Percentiles rank a stretch among this genome's conserved stretches.
phyloP scores from a whole-genome alignment of 2,888 invertebrate species.

The Oscheius onirici region DNA sequence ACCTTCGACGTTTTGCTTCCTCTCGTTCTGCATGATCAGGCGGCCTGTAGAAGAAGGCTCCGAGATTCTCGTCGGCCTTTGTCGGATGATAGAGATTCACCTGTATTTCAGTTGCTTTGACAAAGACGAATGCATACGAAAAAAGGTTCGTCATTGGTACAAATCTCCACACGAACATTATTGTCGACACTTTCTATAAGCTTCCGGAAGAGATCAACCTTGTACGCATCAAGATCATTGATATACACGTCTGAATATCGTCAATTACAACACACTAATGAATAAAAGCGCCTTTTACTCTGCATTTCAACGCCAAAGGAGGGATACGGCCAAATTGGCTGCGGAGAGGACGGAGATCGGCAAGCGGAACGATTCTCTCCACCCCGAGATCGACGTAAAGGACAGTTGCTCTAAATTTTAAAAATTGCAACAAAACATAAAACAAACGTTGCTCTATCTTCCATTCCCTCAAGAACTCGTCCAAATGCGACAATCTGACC shows the following conservation, averaged over 20 bases:
- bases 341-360: background rate
- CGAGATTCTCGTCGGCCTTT: slow-evolving; percentile 12
- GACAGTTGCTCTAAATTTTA: slow-evolving; percentile 4
- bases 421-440: background rate
- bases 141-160: slow-evolving; percentile 21
- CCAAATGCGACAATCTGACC: background rate
- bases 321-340: slow-evolving; percentile 19
- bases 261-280: background rate
- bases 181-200: slow-evolving; percentile 8
- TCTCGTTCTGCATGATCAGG: slow-evolving; percentile 3
- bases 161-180: slow-evolving; percentile 27
- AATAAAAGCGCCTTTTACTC: slow-evolving; percentile 25
- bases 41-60: slow-evolving; percentile 22
- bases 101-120: no score
- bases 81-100: slow-evolving; percentile 36
- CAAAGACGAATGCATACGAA: no score
- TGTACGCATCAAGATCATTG: slow-evolving; percentile 27
- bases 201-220: slow-evolving; percentile 11
- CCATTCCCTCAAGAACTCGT: background rate
- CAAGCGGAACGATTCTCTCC: background rate
- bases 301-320: slow-evolving; percentile 28
- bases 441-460: background rate
- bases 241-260: slow-evolving; percentile 25
- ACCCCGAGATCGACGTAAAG: slow-evolving; percentile 13
- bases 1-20: slow-evolving; percentile 20